phyloP scores from a whole-genome alignment of 1,140 invertebrate species.

The Fopius arisanus region DNA sequence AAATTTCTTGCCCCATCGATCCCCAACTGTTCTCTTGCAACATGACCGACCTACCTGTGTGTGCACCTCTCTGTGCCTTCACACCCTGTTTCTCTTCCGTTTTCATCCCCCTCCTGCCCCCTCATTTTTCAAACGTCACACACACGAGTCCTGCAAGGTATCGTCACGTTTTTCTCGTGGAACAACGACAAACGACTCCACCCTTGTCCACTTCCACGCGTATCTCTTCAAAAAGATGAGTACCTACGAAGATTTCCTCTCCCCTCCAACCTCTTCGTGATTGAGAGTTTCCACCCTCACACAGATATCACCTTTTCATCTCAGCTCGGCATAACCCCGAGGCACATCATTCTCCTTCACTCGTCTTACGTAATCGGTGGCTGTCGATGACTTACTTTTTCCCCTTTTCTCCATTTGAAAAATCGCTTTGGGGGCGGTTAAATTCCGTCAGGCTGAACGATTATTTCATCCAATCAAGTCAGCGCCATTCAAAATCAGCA shows the following conservation, averaged over 20 bases:
- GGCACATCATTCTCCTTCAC: background rate
- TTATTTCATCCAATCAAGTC: too few relatives aligned
- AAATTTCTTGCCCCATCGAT: background rate
- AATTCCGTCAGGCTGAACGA: too few relatives aligned
- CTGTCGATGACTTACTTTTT: background rate
- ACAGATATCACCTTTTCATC: background rate
- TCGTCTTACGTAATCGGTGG: background rate
- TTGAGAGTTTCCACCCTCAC: background rate
- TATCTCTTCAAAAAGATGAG: background rate
- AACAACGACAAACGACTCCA: constrained; percentile 10
- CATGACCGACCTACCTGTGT: background rate
- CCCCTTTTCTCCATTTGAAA: background rate
- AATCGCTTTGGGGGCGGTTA: too few relatives aligned
- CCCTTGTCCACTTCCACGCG: background rate
- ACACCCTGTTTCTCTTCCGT: background rate
- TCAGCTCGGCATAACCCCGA: background rate
- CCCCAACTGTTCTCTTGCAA: background rate
- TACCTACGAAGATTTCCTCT: background rate
- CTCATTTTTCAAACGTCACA: background rate
- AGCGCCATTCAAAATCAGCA: too few relatives aligned
- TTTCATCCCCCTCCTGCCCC: background rate
- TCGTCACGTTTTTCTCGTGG: background rate
- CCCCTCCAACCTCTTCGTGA: background rate
- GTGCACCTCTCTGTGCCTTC: background rate
- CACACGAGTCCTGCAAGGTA: background rate